A percentile compares a stretch with the other conserved stretches of the same genome.
phyloP scores from a whole-genome alignment of 1,140 invertebrate genomes.

The Heliconius himera region DNA sequence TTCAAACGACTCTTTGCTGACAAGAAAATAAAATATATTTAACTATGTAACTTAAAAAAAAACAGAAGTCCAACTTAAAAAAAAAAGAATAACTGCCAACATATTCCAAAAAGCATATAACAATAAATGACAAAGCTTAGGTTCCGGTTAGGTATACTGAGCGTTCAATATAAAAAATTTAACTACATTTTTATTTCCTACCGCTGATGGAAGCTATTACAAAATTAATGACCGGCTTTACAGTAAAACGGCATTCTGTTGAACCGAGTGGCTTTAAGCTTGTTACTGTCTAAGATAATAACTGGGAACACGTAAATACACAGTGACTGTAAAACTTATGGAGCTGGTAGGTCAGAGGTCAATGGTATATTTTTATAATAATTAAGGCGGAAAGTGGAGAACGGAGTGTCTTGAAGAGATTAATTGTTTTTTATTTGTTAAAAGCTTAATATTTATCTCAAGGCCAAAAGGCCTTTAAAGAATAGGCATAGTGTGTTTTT shows the following conservation, averaged over 20 bases:
- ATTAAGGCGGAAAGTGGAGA: too few species aligned
- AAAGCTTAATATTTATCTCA: too few species aligned
- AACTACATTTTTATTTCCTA: conserved; percentile 30
- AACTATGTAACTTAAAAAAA: too few species aligned
- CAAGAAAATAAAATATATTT: too few species aligned
- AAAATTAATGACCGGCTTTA: conserved; percentile 39
- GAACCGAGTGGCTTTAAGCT: conserved; percentile 19
- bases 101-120: neutral
- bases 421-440: too few species aligned
- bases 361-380: too few species aligned
- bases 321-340: neutral
- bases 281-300: conserved; percentile 9
- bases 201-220: conserved; percentile 38
- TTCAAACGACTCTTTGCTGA: too few species aligned
- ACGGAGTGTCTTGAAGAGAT: too few species aligned
- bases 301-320: conserved; percentile 17
- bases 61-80: too few species aligned
- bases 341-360: neutral
- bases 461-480: too few species aligned
- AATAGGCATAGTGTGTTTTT: too few species aligned
- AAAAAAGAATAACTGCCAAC: too few species aligned
- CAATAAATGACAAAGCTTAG: conserved; percentile 12
- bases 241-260: conserved; percentile 15
- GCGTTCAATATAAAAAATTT: conserved; percentile 27
- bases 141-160: neutral